Base-by-base conservation (phyloP, 1,140 invertebrate species). In the Planococcus citri region DNA sequence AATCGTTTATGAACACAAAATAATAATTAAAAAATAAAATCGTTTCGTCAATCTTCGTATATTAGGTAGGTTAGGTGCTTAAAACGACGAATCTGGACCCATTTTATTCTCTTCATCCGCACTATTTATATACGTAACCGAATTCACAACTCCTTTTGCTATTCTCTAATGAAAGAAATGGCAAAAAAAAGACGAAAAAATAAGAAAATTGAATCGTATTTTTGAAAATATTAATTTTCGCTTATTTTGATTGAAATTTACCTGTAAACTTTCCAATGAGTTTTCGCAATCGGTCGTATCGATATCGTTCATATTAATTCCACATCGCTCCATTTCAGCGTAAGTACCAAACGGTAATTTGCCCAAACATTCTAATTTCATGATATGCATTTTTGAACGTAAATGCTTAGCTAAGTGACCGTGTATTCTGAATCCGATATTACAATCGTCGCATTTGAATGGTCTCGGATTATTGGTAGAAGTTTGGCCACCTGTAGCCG, bases 261-360 rank as follows among this genome's bases (percentile, higher is more conserved):
- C 86, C 82, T 88, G 86, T 73, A 90, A 82, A 79, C 92, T 94
- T 74, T 89, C 87, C 71, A 95, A 82, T 72, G 92, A 94, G 82
- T 92, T 93, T 76, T 93, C 89, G 82, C 93, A 95, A 80, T 95
- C 94, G 24, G 91, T 90, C 1, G 92, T 94, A 77, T 95, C 92
- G 75, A 94, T 96, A 78, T 94, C 93, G 72, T 91, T 95, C 71
- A 95, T 82, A 79, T 92, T 91, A 58, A 94, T 85, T 51, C 92
- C 91, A 21, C 89, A 90, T 25, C 92, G 82, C 78, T 97, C 94
- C 75, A 97, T 89, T 80, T 95, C 93, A 25, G 93, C 93, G 77
- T 94, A 97, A 27, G 93, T 92, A n/a, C 94, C 94, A 76, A 94
- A 94, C 0, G 95, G 94, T 71, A 98, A 78, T 80, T 97, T 97